Conservation (phyloP, 2,797 vertebrate species). For the Takifugu rubripes region DNA sequence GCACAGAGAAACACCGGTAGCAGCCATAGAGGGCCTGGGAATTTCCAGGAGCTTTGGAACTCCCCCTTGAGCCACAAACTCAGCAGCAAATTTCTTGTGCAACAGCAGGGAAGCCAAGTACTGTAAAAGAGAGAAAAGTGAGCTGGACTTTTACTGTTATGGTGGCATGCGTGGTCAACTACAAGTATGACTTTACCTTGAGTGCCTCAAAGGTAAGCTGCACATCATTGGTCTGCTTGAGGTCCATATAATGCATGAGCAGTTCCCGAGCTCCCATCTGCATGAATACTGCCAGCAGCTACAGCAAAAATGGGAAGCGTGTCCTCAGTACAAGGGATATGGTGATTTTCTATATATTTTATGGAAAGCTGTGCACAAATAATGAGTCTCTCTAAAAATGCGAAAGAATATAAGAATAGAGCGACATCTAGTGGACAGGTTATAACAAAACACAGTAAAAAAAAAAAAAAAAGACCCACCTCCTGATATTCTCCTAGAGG, state of each 20-base stretch:
- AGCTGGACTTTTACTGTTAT: neutral
- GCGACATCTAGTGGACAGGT: slow-evolving; percentile 61
- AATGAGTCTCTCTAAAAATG: neutral
- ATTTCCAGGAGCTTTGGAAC: slow-evolving; percentile 97
- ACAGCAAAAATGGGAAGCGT: slow-evolving; percentile 20
- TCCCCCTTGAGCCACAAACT: slow-evolving; percentile 97
- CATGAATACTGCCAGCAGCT: slow-evolving; percentile 98
- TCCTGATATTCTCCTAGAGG: slow-evolving; percentile 98
- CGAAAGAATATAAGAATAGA: slow-evolving; percentile 16
- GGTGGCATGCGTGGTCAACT: neutral
- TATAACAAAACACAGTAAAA: neutral
- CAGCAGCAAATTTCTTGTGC: slow-evolving; percentile 98
- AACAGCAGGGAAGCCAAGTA: slow-evolving; percentile 94
- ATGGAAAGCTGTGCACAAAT: neutral
- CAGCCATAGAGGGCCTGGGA: slow-evolving; percentile 96
- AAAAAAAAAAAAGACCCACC: slow-evolving; percentile 71
- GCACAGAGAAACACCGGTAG: slow-evolving; percentile 98
- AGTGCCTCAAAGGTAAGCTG: slow-evolving; percentile 97
- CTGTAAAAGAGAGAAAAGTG: slow-evolving; percentile 57
- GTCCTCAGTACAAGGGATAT: neutral
- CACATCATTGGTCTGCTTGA: slow-evolving; percentile 96
- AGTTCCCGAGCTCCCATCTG: slow-evolving; percentile 94
- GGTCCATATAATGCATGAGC: slow-evolving; percentile 97
- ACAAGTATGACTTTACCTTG: slow-evolving; percentile 77
- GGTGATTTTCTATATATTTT: neutral